phyloP scores from a whole-genome alignment of 2,888 invertebrate genomes.

The Camptogramma bilineatum region DNA sequence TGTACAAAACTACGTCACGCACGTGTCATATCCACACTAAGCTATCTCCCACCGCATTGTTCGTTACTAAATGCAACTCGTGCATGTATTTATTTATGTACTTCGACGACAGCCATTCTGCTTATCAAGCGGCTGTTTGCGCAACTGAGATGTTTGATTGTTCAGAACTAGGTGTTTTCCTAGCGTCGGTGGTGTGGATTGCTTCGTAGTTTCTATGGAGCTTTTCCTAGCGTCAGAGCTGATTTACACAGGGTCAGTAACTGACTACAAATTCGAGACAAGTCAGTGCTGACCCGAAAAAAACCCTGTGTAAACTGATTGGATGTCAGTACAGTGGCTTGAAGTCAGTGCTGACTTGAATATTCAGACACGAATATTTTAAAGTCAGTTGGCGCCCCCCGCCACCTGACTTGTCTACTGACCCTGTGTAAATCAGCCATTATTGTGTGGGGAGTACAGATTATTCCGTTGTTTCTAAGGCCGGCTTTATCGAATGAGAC shows the following conservation, averaged over 20 bases:
- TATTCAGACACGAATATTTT: too few species aligned
- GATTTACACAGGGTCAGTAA: too few species aligned
- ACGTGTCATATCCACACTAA: conserved; percentile 36
- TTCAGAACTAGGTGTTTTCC: conserved; percentile 29
- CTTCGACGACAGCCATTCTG: conserved; percentile 71
- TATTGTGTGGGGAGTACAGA: not conserved
- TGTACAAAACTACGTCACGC: not conserved
- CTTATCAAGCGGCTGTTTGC: conserved; percentile 70
- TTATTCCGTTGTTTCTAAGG: not conserved
- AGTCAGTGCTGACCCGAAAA: too few species aligned
- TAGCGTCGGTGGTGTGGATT: conserved; percentile 9
- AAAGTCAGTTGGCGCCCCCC: too few species aligned
- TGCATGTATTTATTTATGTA: conserved; percentile 75
- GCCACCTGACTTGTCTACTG: too few species aligned
- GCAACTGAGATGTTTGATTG: conserved; percentile 32
- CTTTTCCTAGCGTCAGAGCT: not conserved
- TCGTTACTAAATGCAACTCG: conserved; percentile 59
- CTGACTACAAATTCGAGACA: too few species aligned
- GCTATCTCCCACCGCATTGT: conserved; percentile 54
- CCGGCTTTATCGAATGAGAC: too few species aligned
- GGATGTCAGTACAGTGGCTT: too few species aligned
- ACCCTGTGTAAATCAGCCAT: too few species aligned
- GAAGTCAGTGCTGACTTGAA: too few species aligned
- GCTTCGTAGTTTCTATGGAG: not conserved
- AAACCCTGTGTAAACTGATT: too few species aligned